Percentiles rank a stretch among this genome's conserved stretches.
phyloP scores from a whole-genome alignment of 2,797 vertebrate genomes.

The Catharus ustulatus region DNA sequence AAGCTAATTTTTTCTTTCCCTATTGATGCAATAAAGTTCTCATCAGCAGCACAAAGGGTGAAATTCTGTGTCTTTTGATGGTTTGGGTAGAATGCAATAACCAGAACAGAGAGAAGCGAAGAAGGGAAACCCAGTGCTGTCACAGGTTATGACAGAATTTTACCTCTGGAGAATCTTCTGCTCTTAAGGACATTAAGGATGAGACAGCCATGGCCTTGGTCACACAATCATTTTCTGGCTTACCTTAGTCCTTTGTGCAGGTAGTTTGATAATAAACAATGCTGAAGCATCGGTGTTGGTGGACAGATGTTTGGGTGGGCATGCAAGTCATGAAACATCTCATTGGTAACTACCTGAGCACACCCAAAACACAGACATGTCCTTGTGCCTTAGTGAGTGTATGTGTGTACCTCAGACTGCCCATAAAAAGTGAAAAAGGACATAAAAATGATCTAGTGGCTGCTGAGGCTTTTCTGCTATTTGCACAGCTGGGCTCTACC shows the following conservation, averaged over 20 bases:
- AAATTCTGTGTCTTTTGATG: not conserved
- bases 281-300: not conserved
- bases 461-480: not conserved
- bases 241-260: not conserved
- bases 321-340: not conserved
- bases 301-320: not conserved
- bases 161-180: not conserved
- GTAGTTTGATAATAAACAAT: not conserved
- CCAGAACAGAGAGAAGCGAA: not conserved
- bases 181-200: not conserved
- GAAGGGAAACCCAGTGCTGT: not conserved
- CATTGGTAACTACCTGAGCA: not conserved
- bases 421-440: not conserved
- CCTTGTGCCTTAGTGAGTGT: not conserved
- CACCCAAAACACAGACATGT: not conserved
- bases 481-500: not conserved
- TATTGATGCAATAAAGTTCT: not conserved
- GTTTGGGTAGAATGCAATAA: not conserved
- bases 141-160: not conserved
- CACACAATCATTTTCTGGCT: not conserved
- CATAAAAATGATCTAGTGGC: not conserved
- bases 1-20: not conserved
- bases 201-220: not conserved
- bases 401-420: not conserved
- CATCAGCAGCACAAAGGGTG: not conserved